Conservation (phyloP, 2,888 invertebrate genomes). For the Drosophila quinaria region DNA sequence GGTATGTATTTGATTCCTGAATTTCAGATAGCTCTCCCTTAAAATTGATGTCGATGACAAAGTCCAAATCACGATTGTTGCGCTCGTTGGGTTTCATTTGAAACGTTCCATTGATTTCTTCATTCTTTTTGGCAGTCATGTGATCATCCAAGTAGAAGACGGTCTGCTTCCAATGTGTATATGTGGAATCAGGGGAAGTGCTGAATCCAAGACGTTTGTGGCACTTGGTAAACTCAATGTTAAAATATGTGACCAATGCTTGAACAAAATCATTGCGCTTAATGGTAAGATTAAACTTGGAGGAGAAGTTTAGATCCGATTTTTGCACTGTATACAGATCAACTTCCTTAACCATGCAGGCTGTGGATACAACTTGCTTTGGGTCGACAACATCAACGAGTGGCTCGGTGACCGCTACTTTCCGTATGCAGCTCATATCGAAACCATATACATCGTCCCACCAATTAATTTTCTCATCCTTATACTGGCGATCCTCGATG, state of each 20-base stretch:
- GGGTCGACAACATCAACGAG: conserved; percentile 99
- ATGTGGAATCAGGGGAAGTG: conserved; percentile 98
- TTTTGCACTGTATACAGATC: conserved; percentile 99
- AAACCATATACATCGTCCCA: conserved; percentile 99
- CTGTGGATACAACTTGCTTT: conserved; percentile 98
- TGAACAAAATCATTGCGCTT: conserved; percentile 98
- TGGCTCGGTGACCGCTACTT: conserved; percentile 99
- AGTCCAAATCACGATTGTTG: conserved; percentile 99
- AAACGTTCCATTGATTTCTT: conserved; percentile 96
- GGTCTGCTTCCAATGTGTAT: conserved; percentile 99
- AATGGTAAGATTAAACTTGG: conserved; percentile 93
- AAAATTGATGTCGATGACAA: conserved; percentile 96
- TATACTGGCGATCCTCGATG: conserved; percentile 99
- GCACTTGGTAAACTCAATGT: conserved; percentile 99
- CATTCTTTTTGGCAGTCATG: conserved; percentile 97
- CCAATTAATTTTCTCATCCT: conserved; percentile 99
- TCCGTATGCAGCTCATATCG: conserved; percentile 99
- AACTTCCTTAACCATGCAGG: conserved; percentile 97
- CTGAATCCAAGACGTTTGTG: conserved; percentile 99
- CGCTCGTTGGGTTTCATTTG: conserved; percentile 97
- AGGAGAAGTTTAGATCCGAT: conserved; percentile 95
- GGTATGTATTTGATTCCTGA: conserved; percentile 93
- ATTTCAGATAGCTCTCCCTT: conserved; percentile 95
- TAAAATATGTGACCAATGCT: conserved; percentile 99
- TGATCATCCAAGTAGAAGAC: conserved; percentile 99